These are phyloP conservation scores for Tethea ocularis DNA, from an alignment of 2,888 invertebrate species.

Conservation along the genomic window DNA sequence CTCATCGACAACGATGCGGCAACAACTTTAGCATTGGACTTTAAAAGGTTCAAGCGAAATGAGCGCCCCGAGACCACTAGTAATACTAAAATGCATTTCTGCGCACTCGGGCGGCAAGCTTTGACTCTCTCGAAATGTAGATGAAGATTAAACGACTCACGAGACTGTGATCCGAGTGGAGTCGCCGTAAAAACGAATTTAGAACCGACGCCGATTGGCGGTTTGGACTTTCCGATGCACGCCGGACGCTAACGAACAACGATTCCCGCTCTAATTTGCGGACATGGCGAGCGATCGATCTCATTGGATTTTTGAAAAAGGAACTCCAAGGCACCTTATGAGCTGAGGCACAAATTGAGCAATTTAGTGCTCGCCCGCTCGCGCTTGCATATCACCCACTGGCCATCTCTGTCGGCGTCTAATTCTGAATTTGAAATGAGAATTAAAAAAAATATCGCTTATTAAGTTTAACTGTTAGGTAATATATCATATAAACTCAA, in stretches of 20 bases:
- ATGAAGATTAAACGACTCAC: conserved; percentile 54
- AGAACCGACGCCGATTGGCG: conserved; percentile 22
- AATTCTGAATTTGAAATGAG: conserved; percentile 58
- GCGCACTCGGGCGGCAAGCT: conserved; percentile 67
- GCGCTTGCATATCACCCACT: conserved; percentile 37
- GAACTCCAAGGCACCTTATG: conserved; percentile 69
- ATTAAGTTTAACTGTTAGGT: conserved; percentile 27
- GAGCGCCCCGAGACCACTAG: conserved; percentile 60
- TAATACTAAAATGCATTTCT: conserved; percentile 71
- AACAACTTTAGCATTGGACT: conserved; percentile 5
- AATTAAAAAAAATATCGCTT: conserved; percentile 60
- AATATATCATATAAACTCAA: conserved; percentile 31
- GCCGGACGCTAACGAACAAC: conserved; percentile 71
- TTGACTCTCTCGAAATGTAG: conserved; percentile 62
- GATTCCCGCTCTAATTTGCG: conserved; percentile 82
- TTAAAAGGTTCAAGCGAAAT: conserved; percentile 56
- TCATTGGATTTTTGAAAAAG: conserved; percentile 81
- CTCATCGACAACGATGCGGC: conserved; percentile 10
- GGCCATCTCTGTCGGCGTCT: conserved; percentile 46
- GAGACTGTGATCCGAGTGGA: conserved; percentile 29
- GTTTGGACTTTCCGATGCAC: conserved; percentile 43
- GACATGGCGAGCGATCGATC: conserved; percentile 82
- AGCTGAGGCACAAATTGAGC: conserved; percentile 79
- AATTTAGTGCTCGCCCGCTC: conserved; percentile 73
- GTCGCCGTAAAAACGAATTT: conserved; percentile 34